A percentile compares a stretch with the other conserved stretches of the same genome.
Conservation (phyloP, 2,888 invertebrate species). For the Xestobium rufovillosum region DNA sequence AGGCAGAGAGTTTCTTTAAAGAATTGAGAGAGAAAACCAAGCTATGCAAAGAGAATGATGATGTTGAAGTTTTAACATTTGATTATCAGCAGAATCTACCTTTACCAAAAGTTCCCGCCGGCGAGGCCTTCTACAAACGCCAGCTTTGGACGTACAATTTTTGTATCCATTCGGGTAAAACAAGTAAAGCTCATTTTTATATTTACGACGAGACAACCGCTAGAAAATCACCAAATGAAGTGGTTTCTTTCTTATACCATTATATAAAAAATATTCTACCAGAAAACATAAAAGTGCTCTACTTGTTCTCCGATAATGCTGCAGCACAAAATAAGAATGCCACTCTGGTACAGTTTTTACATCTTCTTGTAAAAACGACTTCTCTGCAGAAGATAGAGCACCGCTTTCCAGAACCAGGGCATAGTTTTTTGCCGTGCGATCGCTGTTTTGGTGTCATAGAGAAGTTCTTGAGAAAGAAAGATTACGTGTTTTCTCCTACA, state of each 20-base stretch:
- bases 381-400: slow-evolving; percentile 11
- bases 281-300: slow-evolving; percentile 14
- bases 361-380: slow-evolving; percentile 10
- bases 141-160: slow-evolving; percentile 24
- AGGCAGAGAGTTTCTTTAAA: background rate
- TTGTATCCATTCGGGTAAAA: slow-evolving; percentile 22
- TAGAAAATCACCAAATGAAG: slow-evolving; percentile 20
- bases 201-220: slow-evolving; percentile 19
- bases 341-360: slow-evolving; percentile 15
- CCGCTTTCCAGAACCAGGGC: slow-evolving; percentile 11
- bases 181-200: too few relatives aligned
- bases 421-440: slow-evolving; percentile 9
- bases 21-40: slow-evolving; percentile 15
- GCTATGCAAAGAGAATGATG: slow-evolving; percentile 11
- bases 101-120: slow-evolving; percentile 20
- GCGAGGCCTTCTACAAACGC: slow-evolving; percentile 20
- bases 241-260: slow-evolving; percentile 17
- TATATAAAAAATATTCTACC: slow-evolving; percentile 14
- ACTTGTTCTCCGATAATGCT: slow-evolving; percentile 22
- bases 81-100: slow-evolving; percentile 23
- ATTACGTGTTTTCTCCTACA: slow-evolving; percentile 4
- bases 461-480: slow-evolving; percentile 7
- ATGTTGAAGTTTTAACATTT: slow-evolving; percentile 16
- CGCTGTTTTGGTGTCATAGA: slow-evolving; percentile 12
- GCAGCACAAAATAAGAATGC: slow-evolving; percentile 18